Conservation (phyloP, 2,888 invertebrate species). For the Eucriotettix oculatus region DNA sequence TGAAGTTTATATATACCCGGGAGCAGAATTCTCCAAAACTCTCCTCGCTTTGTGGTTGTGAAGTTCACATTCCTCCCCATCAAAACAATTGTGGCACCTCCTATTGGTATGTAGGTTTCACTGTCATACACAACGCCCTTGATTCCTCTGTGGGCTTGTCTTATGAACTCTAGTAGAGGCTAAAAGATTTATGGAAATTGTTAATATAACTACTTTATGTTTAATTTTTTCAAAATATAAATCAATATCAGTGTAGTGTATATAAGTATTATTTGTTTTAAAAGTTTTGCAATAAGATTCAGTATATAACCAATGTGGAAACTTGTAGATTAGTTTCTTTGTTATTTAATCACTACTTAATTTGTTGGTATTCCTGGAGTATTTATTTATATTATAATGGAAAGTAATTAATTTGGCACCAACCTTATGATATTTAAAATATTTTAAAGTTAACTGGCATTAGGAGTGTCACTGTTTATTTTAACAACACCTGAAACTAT, state of each 20-base stretch:
- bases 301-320: too few relatives aligned
- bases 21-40: conserved; percentile 33
- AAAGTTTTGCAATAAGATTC: too few relatives aligned
- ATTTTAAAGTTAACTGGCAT: too few relatives aligned
- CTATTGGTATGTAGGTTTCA: conserved; percentile 26
- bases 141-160: conserved; percentile 75
- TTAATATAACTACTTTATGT: neutral
- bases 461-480: too few relatives aligned
- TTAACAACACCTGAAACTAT: too few relatives aligned
- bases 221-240: neutral
- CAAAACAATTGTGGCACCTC: conserved; percentile 14
- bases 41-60: conserved; percentile 27
- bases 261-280: too few relatives aligned
- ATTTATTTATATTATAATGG: too few relatives aligned
- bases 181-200: conserved; percentile 19
- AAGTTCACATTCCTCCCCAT: conserved; percentile 26
- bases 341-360: too few relatives aligned
- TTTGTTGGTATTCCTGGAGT: too few relatives aligned
- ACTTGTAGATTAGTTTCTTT: too few relatives aligned
- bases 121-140: conserved; percentile 60
- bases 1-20: conserved; percentile 30
- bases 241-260: neutral
- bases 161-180: conserved; percentile 67
- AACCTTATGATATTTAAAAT: too few relatives aligned
- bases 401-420: too few relatives aligned